Conservation (phyloP, 2,888 invertebrate species). For the Liodrosophila aerea region DNA sequence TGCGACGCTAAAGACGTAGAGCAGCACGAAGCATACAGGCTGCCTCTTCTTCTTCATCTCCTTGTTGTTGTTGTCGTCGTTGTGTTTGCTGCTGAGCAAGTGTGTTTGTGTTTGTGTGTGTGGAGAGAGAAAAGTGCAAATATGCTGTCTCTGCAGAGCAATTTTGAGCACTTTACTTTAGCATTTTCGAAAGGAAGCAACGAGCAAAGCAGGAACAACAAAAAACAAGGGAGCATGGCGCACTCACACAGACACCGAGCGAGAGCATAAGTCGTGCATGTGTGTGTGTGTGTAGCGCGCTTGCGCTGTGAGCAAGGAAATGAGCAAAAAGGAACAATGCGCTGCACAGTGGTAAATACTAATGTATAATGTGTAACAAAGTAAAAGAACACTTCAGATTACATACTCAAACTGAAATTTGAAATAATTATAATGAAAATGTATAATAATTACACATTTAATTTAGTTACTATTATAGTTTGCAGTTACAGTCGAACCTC, state of each 20-base stretch:
- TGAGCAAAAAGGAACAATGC: slow-evolving; percentile 49
- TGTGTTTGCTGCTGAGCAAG: slow-evolving; percentile 7
- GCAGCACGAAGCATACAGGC: slow-evolving; percentile 48
- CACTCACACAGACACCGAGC: slow-evolving; percentile 14
- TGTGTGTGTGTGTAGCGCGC: slow-evolving; percentile 21
- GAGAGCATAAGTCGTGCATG: background rate
- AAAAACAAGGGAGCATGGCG: slow-evolving; percentile 59
- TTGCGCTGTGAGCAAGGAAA: slow-evolving; percentile 46
- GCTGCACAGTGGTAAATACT: slow-evolving; percentile 41
- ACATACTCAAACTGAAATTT: too few relatives aligned
- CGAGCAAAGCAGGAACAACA: slow-evolving; percentile 58
- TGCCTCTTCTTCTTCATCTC: slow-evolving; percentile 18
- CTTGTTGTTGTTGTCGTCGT: slow-evolving; percentile 23
- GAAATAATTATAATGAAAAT: too few relatives aligned
- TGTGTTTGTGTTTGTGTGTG: slow-evolving; percentile 8
- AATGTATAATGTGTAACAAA: too few relatives aligned
- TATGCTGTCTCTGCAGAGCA: slow-evolving; percentile 51
- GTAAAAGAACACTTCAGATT: too few relatives aligned
- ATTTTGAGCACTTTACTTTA: slow-evolving; percentile 79
- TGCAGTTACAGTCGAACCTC: too few relatives aligned
- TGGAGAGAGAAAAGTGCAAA: slow-evolving; percentile 34
- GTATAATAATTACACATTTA: too few relatives aligned
- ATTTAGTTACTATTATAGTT: too few relatives aligned
- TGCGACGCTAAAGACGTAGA: slow-evolving; percentile 38
- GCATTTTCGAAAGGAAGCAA: slow-evolving; percentile 63